phyloP scores from a whole-genome alignment of 2,113 vertebrate species.

The Hepsetus odoe region DNA sequence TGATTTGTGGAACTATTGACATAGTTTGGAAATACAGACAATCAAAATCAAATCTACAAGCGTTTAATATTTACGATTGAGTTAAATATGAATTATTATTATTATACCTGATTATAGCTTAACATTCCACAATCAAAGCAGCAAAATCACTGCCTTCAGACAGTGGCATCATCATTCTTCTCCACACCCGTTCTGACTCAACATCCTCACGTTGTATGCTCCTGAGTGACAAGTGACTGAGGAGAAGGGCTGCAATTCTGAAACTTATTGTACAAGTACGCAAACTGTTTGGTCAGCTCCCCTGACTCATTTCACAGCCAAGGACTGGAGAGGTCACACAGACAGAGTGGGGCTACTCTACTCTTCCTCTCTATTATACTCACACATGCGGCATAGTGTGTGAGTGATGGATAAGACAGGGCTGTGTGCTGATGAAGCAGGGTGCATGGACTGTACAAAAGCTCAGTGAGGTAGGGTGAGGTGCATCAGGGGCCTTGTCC shows the following conservation, averaged over 20 bases:
- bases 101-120: too few species aligned
- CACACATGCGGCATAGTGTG: not conserved
- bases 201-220: not conserved
- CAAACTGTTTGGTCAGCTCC: constrained; percentile 17
- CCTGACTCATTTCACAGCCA: not conserved
- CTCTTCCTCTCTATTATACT: constrained; percentile 2
- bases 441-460: not conserved
- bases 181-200: too few species aligned
- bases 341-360: not conserved
- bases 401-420: constrained; percentile 16
- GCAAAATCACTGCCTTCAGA: too few species aligned
- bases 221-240: not conserved
- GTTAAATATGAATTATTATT: too few species aligned
- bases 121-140: too few species aligned
- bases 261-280: not conserved
- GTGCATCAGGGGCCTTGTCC: not conserved
- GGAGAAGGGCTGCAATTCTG: not conserved
- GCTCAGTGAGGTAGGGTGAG: not conserved
- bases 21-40: too few species aligned
- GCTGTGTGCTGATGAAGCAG: constrained; percentile 25
- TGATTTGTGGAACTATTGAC: too few species aligned
- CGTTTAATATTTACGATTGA: too few species aligned
- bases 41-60: too few species aligned
- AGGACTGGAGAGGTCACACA: not conserved
- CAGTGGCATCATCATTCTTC: too few species aligned